Conservation (phyloP, 2,888 invertebrate genomes). For the Frankliniella intonsa region DNA sequence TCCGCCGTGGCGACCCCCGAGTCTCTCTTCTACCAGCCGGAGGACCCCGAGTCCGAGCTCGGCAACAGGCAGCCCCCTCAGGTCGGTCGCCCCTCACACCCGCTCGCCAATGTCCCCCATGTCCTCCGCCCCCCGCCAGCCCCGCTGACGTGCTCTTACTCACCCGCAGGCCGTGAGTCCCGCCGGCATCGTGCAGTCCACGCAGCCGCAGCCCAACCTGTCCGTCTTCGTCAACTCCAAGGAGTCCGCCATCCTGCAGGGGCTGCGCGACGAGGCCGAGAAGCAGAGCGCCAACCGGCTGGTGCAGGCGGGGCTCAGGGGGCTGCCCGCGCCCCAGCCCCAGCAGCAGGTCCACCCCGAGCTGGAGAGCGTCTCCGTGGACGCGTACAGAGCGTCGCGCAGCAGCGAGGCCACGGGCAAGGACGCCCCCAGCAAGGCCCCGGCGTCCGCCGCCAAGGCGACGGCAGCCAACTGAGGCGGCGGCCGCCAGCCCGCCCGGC, state of each 20-base stretch:
- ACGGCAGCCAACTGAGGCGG: not conserved
- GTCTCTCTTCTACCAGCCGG: conserved; percentile 39
- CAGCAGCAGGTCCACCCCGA: not conserved
- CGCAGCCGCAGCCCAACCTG: conserved; percentile 45
- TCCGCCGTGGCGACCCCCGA: conserved; percentile 39
- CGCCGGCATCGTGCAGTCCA: conserved; percentile 50
- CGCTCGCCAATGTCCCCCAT: no score
- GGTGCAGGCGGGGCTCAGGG: conserved; percentile 5
- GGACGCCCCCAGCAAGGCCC: not conserved
- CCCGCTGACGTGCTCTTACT: no score
- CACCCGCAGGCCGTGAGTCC: conserved; percentile 44
- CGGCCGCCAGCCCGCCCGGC: no score
- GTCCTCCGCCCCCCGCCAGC: no score
- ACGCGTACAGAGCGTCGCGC: not conserved
- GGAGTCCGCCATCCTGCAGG: conserved; percentile 44
- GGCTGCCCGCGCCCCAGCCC: not conserved
- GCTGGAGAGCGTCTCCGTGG: conserved; percentile 1
- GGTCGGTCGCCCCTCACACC: not conserved
- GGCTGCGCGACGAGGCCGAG: conserved; percentile 46
- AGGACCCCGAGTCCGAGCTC: conserved; percentile 38
- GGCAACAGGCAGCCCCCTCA: conserved; percentile 41
- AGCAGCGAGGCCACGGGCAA: not conserved
- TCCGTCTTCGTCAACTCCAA: conserved; percentile 48
- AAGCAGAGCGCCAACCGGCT: conserved; percentile 38
- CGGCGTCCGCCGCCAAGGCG: not conserved